Evolutionary conservation across 2,888 invertebrate genomes (phyloP).

Genomic region (Lathronympha strigana): DNA sequence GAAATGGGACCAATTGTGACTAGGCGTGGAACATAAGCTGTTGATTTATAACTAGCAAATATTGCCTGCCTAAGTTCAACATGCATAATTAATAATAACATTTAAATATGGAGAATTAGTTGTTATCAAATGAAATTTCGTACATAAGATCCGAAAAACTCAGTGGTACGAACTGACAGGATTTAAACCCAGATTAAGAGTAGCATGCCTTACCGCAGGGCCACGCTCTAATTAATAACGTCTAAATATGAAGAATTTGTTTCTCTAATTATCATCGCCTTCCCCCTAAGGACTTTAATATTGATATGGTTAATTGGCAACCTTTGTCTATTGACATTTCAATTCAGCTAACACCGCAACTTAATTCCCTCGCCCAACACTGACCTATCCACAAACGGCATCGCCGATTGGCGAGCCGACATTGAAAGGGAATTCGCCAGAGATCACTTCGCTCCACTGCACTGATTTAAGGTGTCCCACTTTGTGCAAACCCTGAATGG

Average conservation of each 20-base stretch:
- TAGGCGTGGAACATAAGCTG: conserved; percentile 21
- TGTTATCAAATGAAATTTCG: no score
- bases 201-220: no score
- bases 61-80: background rate
- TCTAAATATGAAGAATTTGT: no score
- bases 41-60: conserved; percentile 22
- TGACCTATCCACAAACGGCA: conserved; percentile 37
- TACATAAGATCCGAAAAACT: no score
- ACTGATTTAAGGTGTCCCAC: conserved; percentile 64
- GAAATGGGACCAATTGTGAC: conserved; percentile 32
- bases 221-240: no score
- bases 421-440: conserved; percentile 60
- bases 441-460: conserved; percentile 48
- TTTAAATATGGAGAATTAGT: background rate
- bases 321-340: background rate
- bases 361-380: conserved; percentile 20
- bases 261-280: no score
- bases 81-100: background rate
- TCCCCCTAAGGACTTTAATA: background rate
- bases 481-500: conserved; percentile 73
- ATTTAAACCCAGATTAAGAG: no score
- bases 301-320: conserved; percentile 2
- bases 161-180: no score
- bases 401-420: conserved; percentile 49
- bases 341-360: background rate